These are phyloP conservation scores for Epizoanthus stellaris DNA, from an alignment of 92 coral and sea anemone species.

Conservation along the genomic window DNA sequence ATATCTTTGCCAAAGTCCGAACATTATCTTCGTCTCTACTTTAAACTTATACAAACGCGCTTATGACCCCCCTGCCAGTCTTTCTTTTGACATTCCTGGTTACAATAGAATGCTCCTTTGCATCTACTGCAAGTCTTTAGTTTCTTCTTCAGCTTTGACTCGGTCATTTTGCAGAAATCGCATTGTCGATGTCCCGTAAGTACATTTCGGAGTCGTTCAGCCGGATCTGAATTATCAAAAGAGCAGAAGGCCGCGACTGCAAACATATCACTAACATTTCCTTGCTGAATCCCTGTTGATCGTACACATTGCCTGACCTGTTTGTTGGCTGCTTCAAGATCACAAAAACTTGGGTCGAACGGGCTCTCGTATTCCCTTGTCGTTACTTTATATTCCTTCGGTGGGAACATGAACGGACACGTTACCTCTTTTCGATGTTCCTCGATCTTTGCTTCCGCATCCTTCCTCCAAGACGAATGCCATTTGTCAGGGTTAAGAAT, in stretches of 20 bases:
- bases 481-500: background rate
- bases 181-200: background rate
- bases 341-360: conserved; percentile 9
- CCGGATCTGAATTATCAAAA: background rate
- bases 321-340: background rate
- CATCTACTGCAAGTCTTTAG: conserved; percentile 1
- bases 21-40: background rate
- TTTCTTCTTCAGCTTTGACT: conserved; percentile 1
- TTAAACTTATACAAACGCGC: background rate
- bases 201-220: background rate
- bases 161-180: background rate
- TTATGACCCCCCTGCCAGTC: conserved; percentile 15
- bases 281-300: background rate
- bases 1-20: too few species aligned
- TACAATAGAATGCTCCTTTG: conserved; percentile 8
- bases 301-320: conserved; percentile 2
- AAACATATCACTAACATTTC: background rate
- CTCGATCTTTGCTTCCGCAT: background rate
- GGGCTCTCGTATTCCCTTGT: background rate
- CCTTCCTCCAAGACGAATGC: conserved; percentile 6
- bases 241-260: background rate
- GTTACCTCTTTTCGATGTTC: background rate
- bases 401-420: background rate
- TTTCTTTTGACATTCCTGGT: conserved; percentile 9
- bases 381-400: background rate